Percentiles rank a stretch among this genome's conserved stretches.
These are phyloP conservation scores for Varroa destructor DNA, from an alignment of 1,140 invertebrate genomes.

Conservation along the genomic window DNA sequence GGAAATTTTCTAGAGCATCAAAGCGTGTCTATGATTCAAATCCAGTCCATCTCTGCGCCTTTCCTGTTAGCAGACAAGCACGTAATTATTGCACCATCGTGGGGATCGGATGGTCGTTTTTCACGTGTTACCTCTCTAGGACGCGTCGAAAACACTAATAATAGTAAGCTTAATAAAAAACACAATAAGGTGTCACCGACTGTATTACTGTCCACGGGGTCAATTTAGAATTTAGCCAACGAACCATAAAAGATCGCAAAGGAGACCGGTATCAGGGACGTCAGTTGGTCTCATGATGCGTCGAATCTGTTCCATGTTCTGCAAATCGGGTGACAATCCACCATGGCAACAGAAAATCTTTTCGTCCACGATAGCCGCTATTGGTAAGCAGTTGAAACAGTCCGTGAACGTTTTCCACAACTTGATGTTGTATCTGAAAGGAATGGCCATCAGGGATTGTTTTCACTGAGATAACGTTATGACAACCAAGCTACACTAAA, in stretches of 20 bases:
- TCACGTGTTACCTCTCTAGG: too few relatives aligned
- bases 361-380: conserved; percentile 47
- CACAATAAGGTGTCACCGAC: too few relatives aligned
- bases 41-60: too few relatives aligned
- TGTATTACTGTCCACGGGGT: too few relatives aligned
- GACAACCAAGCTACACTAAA: neutral
- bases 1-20: too few relatives aligned
- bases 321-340: conserved; percentile 67
- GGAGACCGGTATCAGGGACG: conserved; percentile 52
- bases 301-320: conserved; percentile 69
- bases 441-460: conserved; percentile 26
- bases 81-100: too few relatives aligned
- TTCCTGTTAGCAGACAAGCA: too few relatives aligned
- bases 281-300: conserved; percentile 55
- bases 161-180: too few relatives aligned
- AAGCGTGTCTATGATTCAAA: too few relatives aligned
- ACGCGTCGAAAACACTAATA: too few relatives aligned
- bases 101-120: too few relatives aligned
- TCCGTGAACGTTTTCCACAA: conserved; percentile 53
- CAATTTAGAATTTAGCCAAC: conserved; percentile 55
- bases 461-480: neutral
- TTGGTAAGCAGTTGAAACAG: conserved; percentile 51
- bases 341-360: conserved; percentile 49
- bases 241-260: conserved; percentile 93
- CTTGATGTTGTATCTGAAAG: conserved; percentile 46